These are phyloP conservation scores for Lepidostoma basale DNA, from an alignment of 1,140 invertebrate genomes.

Conservation along the genomic window DNA sequence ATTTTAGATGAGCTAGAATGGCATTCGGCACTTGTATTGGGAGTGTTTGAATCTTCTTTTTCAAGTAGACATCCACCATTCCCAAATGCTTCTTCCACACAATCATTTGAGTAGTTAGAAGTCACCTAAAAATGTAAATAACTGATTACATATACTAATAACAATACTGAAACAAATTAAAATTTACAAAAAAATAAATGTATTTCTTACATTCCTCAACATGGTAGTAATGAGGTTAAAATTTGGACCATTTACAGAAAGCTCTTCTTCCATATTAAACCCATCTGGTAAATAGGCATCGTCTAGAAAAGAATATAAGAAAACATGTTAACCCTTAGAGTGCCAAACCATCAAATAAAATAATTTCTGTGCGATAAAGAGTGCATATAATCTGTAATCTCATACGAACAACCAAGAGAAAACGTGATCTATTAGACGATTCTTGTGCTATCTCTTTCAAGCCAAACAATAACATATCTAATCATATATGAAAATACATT, in stretches of 20 bases:
- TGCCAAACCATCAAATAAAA: background rate
- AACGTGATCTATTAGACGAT: too few relatives aligned
- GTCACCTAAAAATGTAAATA: background rate
- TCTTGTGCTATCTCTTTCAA: too few relatives aligned
- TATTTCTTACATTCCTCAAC: background rate
- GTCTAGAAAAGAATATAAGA: background rate
- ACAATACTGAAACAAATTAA: background rate
- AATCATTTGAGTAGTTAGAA: background rate
- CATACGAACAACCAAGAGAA: too few relatives aligned
- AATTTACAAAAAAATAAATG: background rate
- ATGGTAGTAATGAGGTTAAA: background rate
- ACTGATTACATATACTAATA: background rate
- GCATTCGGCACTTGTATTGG: too few relatives aligned
- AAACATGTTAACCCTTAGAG: too few relatives aligned
- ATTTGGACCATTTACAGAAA: background rate
- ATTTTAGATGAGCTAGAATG: too few relatives aligned
- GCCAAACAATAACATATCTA: too few relatives aligned
- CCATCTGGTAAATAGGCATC: background rate
- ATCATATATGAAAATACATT: too few relatives aligned
- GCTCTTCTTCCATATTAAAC: background rate
- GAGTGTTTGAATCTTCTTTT: too few relatives aligned
- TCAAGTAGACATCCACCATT: background rate
- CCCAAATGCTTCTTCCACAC: background rate
- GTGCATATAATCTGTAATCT: too few relatives aligned
- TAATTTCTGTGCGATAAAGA: too few relatives aligned